phyloP scores from a whole-genome alignment of 2,797 vertebrate genomes.

The Carcharodon carcharias region DNA sequence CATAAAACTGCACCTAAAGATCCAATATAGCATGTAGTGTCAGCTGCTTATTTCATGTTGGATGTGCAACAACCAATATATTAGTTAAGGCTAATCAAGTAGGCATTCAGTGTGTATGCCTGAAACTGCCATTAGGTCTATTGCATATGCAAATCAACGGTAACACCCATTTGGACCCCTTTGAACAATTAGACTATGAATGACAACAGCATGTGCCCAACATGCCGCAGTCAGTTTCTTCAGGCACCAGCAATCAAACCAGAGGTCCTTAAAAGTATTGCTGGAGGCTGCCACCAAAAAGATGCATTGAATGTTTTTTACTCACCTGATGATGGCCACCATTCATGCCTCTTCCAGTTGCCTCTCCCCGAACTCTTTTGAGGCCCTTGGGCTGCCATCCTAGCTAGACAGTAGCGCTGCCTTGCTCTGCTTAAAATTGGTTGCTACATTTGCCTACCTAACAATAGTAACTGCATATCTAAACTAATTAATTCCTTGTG shows the following conservation, averaged over 20 bases:
- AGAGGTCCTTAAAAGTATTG: not conserved
- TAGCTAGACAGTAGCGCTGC: not conserved
- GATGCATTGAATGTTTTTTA: not conserved
- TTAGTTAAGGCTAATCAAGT: not conserved
- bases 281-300: not conserved
- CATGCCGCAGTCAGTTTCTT: not conserved
- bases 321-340: not conserved
- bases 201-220: not conserved
- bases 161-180: not conserved
- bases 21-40: not conserved
- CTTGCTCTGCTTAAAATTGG: not conserved
- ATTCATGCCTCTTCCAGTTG: not conserved
- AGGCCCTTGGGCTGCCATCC: not conserved
- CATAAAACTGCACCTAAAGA: not conserved
- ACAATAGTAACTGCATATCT: not conserved
- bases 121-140: not conserved
- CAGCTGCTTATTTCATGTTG: not conserved
- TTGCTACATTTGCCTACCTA: not conserved
- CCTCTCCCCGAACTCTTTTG: not conserved
- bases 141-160: not conserved
- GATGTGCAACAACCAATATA: not conserved
- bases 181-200: not conserved
- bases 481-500: conserved; percentile 21
- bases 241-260: too few relatives aligned
- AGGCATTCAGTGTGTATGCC: not conserved